Base-by-base conservation (phyloP, 37 sponge, comb jelly and placozoan species). In the Corticium candelabrum region DNA sequence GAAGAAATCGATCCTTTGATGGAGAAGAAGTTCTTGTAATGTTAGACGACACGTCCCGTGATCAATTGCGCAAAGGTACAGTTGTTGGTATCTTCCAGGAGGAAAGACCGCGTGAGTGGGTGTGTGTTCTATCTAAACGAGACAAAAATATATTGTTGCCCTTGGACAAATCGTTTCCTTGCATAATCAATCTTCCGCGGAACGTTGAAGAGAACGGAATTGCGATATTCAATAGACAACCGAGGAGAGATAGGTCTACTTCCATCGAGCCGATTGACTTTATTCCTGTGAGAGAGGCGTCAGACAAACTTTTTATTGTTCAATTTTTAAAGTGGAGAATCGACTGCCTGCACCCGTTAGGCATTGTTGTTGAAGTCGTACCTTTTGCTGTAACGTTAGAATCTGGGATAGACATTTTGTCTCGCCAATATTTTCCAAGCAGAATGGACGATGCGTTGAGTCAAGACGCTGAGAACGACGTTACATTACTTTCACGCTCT, bases 1-100 rank as follows among this genome's bases (percentile, higher is more conserved):
- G 62, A 27, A 29, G 73, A 5, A 70, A 70, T 70, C 73, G 73
- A 70, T 7, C 73, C 5, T 70, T 70, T 70, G 73, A 70, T 32
- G 73, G 73, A 7, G 73, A 70, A 7, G 73, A 70, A 70, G 73
- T 70, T 4, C 29, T 70, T 21, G 62, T 50, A 11, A 21, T 27
- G 21, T 27, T 27, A 50, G 21, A 27, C 21, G 11, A 11, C 15
- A 21, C 11, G 15, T 11, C 62, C 62, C 11, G 21, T 50, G 62
- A 50, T 21, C 15, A 50, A 27, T 27, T 50, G 11, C 62, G 21
- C 11, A 21, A 11, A 11, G 62, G 62, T 21, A 50, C 11, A 50
- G 62, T 50, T 50, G 62, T 50, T 21, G 62, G 62, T 21, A 50
- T 50, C 62, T 50, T 50, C 21, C 62, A 21, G 11, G 15, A 50